Evolutionary conservation across 1,140 invertebrate genomes (phyloP).

Genomic region (Hylaeus volcanicus): DNA sequence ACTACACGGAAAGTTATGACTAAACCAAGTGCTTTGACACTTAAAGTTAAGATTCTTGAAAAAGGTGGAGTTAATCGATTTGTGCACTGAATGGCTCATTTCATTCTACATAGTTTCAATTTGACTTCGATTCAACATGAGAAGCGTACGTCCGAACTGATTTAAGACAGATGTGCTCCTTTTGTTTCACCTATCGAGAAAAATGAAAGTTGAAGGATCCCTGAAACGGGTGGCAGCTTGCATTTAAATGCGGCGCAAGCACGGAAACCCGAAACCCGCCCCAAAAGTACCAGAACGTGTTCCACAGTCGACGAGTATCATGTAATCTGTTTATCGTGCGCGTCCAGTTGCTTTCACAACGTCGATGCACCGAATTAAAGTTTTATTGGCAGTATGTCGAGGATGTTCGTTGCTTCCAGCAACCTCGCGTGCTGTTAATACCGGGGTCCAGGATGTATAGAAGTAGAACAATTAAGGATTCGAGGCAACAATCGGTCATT

Average conservation of each 20-base stretch:
- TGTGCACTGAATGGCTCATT: too few relatives aligned
- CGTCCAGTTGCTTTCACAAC: conserved; percentile 33
- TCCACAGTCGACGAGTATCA: conserved; percentile 31
- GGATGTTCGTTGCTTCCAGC: conserved; percentile 23
- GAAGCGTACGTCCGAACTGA: neutral
- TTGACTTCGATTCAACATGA: too few relatives aligned
- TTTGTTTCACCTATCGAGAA: neutral
- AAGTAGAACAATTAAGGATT: conserved; percentile 32
- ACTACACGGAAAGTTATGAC: too few relatives aligned
- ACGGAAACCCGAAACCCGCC: conserved; percentile 8
- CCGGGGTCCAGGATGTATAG: conserved; percentile 21
- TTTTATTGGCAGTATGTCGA: conserved; percentile 40
- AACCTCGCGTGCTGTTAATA: conserved; percentile 36
- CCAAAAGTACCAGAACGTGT: conserved; percentile 16
- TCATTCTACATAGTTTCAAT: too few relatives aligned
- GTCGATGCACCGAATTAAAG: conserved; percentile 44
- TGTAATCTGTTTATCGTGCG: conserved; percentile 63
- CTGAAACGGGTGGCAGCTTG: neutral
- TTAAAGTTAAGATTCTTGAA: too few relatives aligned
- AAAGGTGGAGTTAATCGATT: too few relatives aligned
- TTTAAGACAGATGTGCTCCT: neutral
- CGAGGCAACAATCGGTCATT: conserved; percentile 11
- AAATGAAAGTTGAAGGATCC: neutral
- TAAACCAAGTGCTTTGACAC: too few relatives aligned
- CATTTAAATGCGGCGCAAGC: conserved; percentile 18